phyloP scores from a whole-genome alignment of 2,797 vertebrate species.

The Alca torda region DNA sequence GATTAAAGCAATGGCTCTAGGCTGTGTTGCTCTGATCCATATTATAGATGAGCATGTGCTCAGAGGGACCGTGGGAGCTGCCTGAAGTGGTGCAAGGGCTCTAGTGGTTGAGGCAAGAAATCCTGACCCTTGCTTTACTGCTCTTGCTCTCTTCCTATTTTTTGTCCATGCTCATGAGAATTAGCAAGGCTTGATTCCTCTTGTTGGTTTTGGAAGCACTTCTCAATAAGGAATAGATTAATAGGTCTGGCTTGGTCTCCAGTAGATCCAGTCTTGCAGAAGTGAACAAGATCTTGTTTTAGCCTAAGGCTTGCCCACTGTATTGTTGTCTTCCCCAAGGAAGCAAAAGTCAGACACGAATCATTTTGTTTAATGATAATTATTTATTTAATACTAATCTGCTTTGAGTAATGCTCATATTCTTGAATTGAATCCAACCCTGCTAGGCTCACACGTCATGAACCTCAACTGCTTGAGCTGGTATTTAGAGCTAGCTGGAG shows the following conservation, averaged over 20 bases:
- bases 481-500: not conserved
- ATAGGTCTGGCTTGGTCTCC: not conserved
- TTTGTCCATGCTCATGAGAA: not conserved
- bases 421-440: not conserved
- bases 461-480: not conserved
- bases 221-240: not conserved
- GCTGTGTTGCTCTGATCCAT: not conserved
- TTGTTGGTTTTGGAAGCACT: not conserved
- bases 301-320: not conserved
- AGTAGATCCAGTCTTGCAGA: not conserved
- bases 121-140: not conserved
- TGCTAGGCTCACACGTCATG: not conserved
- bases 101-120: not conserved
- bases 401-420: slow-evolving; percentile 1
- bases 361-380: not conserved
- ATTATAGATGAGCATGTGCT: not conserved
- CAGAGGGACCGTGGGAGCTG: not conserved
- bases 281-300: not conserved
- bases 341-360: not conserved
- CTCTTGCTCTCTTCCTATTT: not conserved
- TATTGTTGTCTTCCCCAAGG: not conserved
- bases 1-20: not conserved
- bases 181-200: not conserved
- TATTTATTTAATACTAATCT: slow-evolving; percentile 2
- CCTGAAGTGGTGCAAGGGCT: not conserved